Evolutionary conservation across 1,140 invertebrate genomes (phyloP), one percentile per base, ranked within the genome.

Genomic region (Magallana ariakensis): DNA sequence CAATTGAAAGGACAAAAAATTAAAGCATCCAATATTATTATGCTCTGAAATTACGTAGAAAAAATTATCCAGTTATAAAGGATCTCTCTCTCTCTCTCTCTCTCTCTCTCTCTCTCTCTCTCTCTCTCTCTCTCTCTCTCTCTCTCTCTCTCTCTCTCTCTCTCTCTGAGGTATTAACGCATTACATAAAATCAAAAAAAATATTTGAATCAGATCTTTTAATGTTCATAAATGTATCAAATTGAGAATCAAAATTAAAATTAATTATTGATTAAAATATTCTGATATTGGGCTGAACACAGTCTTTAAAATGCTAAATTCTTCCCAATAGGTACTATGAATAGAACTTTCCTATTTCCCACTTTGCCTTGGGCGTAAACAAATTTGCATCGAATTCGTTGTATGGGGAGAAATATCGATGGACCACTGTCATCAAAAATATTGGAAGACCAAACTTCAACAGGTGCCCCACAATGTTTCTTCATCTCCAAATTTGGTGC

Each of bases 381-480:
- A 58, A 58, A 58, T 58, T 58, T 58, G 57, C 57, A 58, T 58
- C 57, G 57, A 58, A 58, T 58, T 58, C 57, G 10, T 58, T 58
- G 57, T 6, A 58, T 58, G 57, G 57, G 57, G 16, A 58, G 57
- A 58, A 58, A 58, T 58, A 58, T 58, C 57, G 57, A 75, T 46
- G 33, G 33, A 46, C 33, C 33, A 46, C 33, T 46, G 33, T 46
- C 33, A 46, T 46, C 1, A 46, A 75, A 75, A 75, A 53, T 62
- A n/a, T 66, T 66, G 4, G 19, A 26, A 26, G 0, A 55, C 85
- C 85, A 86, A 15, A 46, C 75, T 46, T 86, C 85, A 15, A 86
- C 80, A 19, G 85, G 85, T 81, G 80, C 54, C 10, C 85, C 85
- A 81, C 85, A 86, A 58, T 81, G 54, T 16, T 58, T 55, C 5